Percentiles rank a stretch among this genome's conserved stretches.
phyloP scores from a whole-genome alignment of 2,797 vertebrate species.

The Gallinago stenura region DNA sequence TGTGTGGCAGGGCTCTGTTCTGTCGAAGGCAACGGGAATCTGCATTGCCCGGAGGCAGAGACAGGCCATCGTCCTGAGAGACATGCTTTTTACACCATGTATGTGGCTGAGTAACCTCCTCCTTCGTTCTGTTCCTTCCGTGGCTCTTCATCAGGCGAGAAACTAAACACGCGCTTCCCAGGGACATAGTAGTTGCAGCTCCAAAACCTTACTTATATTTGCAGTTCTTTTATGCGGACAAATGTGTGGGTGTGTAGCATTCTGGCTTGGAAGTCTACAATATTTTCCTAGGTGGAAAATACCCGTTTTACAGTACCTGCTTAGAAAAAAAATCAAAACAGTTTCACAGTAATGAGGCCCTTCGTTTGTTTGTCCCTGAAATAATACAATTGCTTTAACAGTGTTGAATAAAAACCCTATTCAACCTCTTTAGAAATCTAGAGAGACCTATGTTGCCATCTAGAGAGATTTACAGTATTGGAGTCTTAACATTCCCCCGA shows the following conservation, averaged over 20 bases:
- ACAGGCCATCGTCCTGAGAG: background rate
- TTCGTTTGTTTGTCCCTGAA: conserved; percentile 48
- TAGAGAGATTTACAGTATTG: conserved; percentile 20
- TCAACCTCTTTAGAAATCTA: background rate
- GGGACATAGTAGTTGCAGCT: background rate
- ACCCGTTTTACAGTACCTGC: conserved; percentile 66
- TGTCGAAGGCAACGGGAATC: background rate
- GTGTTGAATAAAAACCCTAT: background rate
- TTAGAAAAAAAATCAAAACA: conserved; percentile 35
- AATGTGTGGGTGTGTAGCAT: background rate
- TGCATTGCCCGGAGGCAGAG: conserved; percentile 7
- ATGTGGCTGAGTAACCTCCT: background rate
- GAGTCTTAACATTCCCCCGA: background rate
- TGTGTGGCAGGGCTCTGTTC: background rate
- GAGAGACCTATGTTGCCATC: background rate
- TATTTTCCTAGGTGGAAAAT: conserved; percentile 49
- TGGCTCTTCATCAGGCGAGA: background rate
- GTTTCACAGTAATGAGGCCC: conserved; percentile 70
- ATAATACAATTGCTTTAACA: conserved; percentile 18
- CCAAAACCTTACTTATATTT: background rate
- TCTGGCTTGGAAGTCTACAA: background rate
- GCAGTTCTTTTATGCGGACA: background rate
- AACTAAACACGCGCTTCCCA: background rate
- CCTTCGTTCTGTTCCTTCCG: background rate
- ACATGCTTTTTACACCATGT: background rate